phyloP scores from a whole-genome alignment of 1,140 invertebrate species.

The Brachionus manjavacas region DNA sequence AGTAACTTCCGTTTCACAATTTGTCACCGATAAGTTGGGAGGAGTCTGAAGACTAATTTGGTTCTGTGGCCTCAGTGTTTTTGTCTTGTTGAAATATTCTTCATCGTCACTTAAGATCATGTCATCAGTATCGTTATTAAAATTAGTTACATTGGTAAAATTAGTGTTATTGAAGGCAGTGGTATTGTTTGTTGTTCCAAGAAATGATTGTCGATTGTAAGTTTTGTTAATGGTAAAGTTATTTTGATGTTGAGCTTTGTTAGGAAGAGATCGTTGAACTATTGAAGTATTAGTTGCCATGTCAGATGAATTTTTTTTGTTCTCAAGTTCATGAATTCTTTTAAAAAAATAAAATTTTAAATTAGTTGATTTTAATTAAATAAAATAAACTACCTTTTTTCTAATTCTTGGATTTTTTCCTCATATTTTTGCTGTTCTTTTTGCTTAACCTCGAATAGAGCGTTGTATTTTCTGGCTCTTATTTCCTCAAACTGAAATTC shows the following conservation, averaged over 20 bases:
- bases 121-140: constrained; percentile 5
- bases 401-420: neutral
- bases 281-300: neutral
- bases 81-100: neutral
- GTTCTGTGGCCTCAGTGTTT: neutral
- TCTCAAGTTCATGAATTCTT: neutral
- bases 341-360: neutral
- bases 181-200: neutral
- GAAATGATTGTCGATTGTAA: neutral
- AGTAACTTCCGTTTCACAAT: neutral
- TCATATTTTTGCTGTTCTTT: neutral
- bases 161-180: constrained; percentile 27
- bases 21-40: neutral
- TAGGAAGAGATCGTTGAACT: neutral
- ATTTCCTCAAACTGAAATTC: constrained; percentile 39
- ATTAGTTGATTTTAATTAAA: neutral
- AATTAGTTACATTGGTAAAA: constrained; percentile 10
- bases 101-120: constrained; percentile 4
- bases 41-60: neutral
- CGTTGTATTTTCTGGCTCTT: neutral
- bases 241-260: neutral
- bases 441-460: neutral
- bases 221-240: constrained; percentile 2
- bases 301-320: neutral
- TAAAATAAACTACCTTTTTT: neutral